A percentile compares a stretch with the other conserved stretches of the same genome.
phyloP scores from a whole-genome alignment of 1,140 invertebrate species.

The Neodiprion fabricii region DNA sequence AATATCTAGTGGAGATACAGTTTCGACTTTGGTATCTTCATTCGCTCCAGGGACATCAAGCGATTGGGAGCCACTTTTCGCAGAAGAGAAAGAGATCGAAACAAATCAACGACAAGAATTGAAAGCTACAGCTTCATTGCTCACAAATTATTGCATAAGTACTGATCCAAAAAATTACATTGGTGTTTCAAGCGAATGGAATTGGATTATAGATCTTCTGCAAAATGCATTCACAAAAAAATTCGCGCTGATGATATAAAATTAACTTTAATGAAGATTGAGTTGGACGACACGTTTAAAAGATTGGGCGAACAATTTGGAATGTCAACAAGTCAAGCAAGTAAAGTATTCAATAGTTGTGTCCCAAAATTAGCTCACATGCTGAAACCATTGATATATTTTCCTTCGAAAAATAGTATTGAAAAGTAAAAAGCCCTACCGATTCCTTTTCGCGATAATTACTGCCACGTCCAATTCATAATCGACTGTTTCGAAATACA shows the following conservation, averaged over 20 bases:
- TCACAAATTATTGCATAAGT: background rate
- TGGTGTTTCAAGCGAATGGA: slow-evolving; percentile 14
- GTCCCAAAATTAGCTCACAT: slow-evolving; percentile 20
- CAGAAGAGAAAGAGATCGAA: too few species aligned
- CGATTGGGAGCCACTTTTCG: background rate
- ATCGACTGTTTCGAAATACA: slow-evolving; percentile 57
- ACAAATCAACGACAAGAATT: background rate
- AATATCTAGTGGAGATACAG: too few species aligned
- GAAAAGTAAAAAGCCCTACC: background rate
- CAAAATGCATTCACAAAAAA: background rate
- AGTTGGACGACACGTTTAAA: slow-evolving; percentile 24
- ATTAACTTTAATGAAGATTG: slow-evolving; percentile 17
- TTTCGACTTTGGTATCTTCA: background rate
- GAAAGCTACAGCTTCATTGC: background rate
- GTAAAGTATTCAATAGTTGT: slow-evolving; percentile 21
- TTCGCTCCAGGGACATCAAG: too few species aligned
- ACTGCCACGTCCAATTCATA: slow-evolving; percentile 40
- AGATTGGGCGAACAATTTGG: slow-evolving; percentile 27
- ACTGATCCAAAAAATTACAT: slow-evolving; percentile 11
- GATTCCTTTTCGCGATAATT: slow-evolving; percentile 33
- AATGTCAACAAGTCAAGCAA: slow-evolving; percentile 16
- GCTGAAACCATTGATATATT: slow-evolving; percentile 23
- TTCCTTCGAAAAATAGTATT: slow-evolving; percentile 11
- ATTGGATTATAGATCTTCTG: slow-evolving; percentile 8
- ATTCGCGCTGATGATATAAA: background rate